These are phyloP conservation scores for Sceliomorpha sp. DNA, from an alignment of 2,888 invertebrate genomes.

Conservation along the genomic window DNA sequence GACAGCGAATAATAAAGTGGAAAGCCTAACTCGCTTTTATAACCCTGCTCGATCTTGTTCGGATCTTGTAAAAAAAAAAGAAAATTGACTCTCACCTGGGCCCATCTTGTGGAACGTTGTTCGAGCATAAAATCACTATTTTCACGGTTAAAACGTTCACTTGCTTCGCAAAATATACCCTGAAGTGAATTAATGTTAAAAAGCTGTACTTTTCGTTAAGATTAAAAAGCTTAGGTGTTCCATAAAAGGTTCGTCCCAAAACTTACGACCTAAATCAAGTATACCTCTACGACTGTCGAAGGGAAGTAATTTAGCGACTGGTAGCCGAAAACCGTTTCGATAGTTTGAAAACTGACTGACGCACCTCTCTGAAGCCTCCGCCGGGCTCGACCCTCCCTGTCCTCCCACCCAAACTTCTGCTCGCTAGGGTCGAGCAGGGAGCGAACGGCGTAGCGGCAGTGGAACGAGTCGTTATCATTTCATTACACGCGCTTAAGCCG, in stretches of 20 bases:
- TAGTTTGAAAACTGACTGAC: conserved; percentile 14
- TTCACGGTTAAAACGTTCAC: too few relatives aligned
- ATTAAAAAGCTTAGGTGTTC: too few relatives aligned
- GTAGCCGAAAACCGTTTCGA: conserved; percentile 46
- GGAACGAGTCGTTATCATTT: conserved; percentile 70
- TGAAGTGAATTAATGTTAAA: too few relatives aligned
- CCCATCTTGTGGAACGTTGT: conserved; percentile 21
- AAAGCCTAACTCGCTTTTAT: conserved; percentile 51
- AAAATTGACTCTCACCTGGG: conserved; percentile 55
- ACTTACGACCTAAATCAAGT: conserved; percentile 30
- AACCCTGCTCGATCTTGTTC: conserved; percentile 48
- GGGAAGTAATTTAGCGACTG: conserved; percentile 27
- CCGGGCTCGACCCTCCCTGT: conserved; percentile 1
- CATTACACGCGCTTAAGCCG: conserved; percentile 68
- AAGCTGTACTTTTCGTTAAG: too few relatives aligned
- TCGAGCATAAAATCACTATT: too few relatives aligned
- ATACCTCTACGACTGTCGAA: conserved; percentile 38
- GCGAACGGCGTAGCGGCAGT: conserved; percentile 58
- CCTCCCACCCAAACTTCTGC: conserved; percentile 36
- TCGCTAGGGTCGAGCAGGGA: conserved; percentile 10
- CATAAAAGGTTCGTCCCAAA: too few relatives aligned
- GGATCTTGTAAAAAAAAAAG: conserved; percentile 52
- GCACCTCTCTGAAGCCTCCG: conserved; percentile 25
- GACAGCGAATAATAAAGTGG: conserved; percentile 6
- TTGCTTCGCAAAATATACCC: too few relatives aligned